Conservation (phyloP, 2,888 invertebrate species). For the Synanthedon formicaeformis region DNA sequence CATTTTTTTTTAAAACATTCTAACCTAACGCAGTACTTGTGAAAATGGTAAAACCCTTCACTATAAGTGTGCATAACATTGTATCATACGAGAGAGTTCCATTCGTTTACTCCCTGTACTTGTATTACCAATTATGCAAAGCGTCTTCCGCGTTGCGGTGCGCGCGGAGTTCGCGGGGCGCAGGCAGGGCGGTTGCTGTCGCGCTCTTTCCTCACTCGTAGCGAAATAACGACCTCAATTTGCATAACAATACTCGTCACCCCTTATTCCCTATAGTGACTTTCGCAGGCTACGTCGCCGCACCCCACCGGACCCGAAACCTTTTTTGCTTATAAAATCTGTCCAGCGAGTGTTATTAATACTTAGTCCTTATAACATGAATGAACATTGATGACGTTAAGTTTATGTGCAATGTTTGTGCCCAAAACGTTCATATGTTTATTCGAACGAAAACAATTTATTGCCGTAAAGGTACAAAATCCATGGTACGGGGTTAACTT, state of each 20-base stretch:
- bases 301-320: slow-evolving; percentile 57
- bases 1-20: too few relatives aligned
- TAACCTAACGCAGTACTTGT: not conserved
- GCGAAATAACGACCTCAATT: slow-evolving; percentile 70
- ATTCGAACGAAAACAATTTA: slow-evolving; percentile 10
- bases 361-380: slow-evolving; percentile 10
- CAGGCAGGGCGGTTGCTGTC: slow-evolving; percentile 47
- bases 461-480: slow-evolving; percentile 3
- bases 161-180: slow-evolving; percentile 32
- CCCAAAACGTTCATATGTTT: not conserved
- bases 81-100: slow-evolving; percentile 16
- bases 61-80: slow-evolving; percentile 10
- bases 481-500: slow-evolving; percentile 19
- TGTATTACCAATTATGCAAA: slow-evolving; percentile 69
- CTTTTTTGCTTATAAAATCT: slow-evolving; percentile 48
- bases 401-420: not conserved
- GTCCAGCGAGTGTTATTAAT: slow-evolving; percentile 25
- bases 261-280: slow-evolving; percentile 64
- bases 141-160: slow-evolving; percentile 57
- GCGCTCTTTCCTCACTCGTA: slow-evolving; percentile 67
- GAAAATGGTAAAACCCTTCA: slow-evolving; percentile 1
- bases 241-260: slow-evolving; percentile 70
- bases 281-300: slow-evolving; percentile 51
- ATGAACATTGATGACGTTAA: not conserved
- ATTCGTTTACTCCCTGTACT: slow-evolving; percentile 31